Base-by-base conservation (phyloP, 53 echinoderm and acorn worm genomes). In the Holothuria scabra region DNA sequence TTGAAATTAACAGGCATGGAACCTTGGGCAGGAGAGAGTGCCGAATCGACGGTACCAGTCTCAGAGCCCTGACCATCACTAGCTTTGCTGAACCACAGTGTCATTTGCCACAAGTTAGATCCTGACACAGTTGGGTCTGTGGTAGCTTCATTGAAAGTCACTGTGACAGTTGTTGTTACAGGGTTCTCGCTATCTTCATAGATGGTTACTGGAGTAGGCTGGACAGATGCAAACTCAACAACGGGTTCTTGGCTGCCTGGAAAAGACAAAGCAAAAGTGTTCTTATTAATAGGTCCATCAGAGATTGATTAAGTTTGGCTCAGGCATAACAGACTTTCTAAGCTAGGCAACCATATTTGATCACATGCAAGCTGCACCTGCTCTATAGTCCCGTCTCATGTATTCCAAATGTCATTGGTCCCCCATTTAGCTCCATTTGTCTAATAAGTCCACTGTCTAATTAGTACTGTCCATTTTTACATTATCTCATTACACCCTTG, bases 11-110 rank as follows among this genome's bases (percentile, higher is more conserved):
- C 78, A 18, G 78, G 25, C 29, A 31, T 55, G 32, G 56, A 29
- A 8, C 56, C 78, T 29, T 78, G 78, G 12, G 59, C 58, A 12
- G 56, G 1, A 0, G 78, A 57, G 12, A 78, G 58, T 13, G 78
- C 78, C 2, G 78, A 78, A 21, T 56, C 57, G 0, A 78, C 21
- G 2, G 12, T 78, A 21, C 58, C 78, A 12, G 78, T 57, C 33
- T 56, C 25, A 5, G 78, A 78, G 9, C 78, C 78, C 58, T 29
- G 22, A 57, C 78, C 78, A 28, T 78, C 78, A 5, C 56, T 11
- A 20, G 78, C 57, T 30, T 78, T 78, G 78, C 78, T 78, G 57
- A 81, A 81, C 82, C 62, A 81, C 7, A 81, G 38, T 14, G 82
- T 81, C 37, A 81, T 38, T 34, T 63, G 82, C 82, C 62, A 81